A percentile compares a stretch with the other conserved stretches of the same genome.
Conservation (phyloP, 1,140 invertebrate genomes). For the Meloidogyne floridensis region DNA sequence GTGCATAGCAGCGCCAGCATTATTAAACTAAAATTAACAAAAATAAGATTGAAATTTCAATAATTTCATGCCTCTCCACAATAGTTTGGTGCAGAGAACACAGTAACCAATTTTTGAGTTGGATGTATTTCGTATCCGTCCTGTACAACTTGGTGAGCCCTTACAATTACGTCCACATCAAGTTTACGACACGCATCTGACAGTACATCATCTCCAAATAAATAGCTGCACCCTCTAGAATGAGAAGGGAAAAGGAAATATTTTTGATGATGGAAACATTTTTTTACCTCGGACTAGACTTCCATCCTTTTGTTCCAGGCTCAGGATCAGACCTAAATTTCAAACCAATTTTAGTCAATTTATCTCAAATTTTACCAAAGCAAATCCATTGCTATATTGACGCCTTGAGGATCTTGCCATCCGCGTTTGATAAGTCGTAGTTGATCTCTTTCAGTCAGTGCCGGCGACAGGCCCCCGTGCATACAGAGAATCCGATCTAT, state of each 20-base stretch:
- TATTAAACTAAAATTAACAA: not conserved
- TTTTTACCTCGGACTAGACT: slow-evolving; percentile 38
- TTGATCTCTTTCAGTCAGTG: slow-evolving; percentile 71
- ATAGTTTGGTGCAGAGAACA: slow-evolving; percentile 63
- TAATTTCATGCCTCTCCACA: slow-evolving; percentile 69
- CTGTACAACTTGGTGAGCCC: slow-evolving; percentile 62
- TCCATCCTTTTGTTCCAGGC: slow-evolving; percentile 60
- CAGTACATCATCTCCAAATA: slow-evolving; percentile 64
- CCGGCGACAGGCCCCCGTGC: slow-evolving; percentile 82
- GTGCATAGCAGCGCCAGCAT: not conserved
- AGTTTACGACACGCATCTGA: slow-evolving; percentile 60
- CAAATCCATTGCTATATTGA: slow-evolving; percentile 55
- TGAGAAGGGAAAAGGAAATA: slow-evolving; percentile 18
- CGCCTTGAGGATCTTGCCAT: slow-evolving; percentile 60
- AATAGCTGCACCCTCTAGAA: slow-evolving; percentile 89
- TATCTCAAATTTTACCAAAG: not conserved
- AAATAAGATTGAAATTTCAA: not conserved
- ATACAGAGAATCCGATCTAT: slow-evolving; percentile 84
- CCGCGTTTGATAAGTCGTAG: slow-evolving; percentile 48
- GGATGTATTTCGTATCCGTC: slow-evolving; percentile 73
- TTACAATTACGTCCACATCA: slow-evolving; percentile 64
- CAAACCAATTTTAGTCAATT: slow-evolving; percentile 46
- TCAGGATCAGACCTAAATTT: slow-evolving; percentile 65
- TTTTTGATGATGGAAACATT: not conserved
- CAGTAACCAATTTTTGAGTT: slow-evolving; percentile 57